A percentile compares a stretch with the other conserved stretches of the same genome.
Conservation (phyloP, 1,140 invertebrate species). For the Eriocheir sinensis region DNA sequence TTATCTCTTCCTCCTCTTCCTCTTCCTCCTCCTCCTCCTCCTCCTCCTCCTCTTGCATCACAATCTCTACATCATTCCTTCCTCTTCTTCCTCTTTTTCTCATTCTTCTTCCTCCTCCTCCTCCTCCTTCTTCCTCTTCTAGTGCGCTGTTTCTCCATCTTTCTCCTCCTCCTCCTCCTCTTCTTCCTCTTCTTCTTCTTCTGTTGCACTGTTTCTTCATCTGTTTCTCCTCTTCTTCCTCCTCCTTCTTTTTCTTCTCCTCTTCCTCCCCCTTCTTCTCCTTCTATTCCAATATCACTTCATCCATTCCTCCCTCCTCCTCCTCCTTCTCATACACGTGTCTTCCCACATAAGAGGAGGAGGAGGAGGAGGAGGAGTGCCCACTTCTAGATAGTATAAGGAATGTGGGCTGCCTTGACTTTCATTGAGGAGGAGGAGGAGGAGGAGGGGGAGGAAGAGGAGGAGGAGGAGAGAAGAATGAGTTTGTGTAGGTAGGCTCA, state of each 20-base stretch:
- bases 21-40: neutral
- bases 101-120: neutral
- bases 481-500: too few relatives aligned
- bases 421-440: neutral
- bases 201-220: too few relatives aligned
- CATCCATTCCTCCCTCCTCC: neutral
- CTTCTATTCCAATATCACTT: too few relatives aligned
- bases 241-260: too few relatives aligned
- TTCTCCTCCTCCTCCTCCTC: neutral
- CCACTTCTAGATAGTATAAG: neutral
- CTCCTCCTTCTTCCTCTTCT: neutral
- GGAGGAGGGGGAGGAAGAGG: too few relatives aligned
- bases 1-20: neutral
- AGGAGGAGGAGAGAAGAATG: too few relatives aligned
- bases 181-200: too few relatives aligned
- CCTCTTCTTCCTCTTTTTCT: neutral
- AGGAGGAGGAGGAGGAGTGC: neutral
- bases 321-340: neutral
- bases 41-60: neutral
- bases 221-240: too few relatives aligned
- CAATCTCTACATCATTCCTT: too few relatives aligned
- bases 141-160: neutral
- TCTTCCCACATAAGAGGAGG: neutral
- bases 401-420: constrained; percentile 12
- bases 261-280: neutral